These are phyloP conservation scores for Drosophila punjabiensis DNA, from an alignment of 1,140 invertebrate genomes.

Conservation along the genomic window DNA sequence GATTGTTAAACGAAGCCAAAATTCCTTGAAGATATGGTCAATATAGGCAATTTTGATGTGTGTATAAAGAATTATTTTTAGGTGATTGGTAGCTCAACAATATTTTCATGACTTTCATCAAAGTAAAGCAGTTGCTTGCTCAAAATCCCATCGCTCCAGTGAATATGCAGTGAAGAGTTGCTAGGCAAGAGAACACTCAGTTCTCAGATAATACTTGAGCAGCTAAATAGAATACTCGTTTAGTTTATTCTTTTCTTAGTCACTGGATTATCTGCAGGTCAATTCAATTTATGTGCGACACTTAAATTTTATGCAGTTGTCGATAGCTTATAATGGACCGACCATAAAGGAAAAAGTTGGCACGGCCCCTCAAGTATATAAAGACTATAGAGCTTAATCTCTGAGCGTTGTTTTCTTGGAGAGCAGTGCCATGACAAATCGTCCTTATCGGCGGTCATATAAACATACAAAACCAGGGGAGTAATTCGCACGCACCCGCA, in stretches of 20 bases:
- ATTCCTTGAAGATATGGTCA: too few relatives aligned
- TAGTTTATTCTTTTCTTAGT: slow-evolving; percentile 20
- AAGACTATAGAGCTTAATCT: slow-evolving; percentile 69
- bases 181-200: not conserved
- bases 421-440: slow-evolving; percentile 67
- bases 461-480: slow-evolving; percentile 66
- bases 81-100: not conserved
- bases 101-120: not conserved
- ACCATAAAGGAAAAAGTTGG: slow-evolving; percentile 24
- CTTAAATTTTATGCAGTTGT: slow-evolving; percentile 73
- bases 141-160: not conserved
- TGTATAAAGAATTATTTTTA: too few relatives aligned
- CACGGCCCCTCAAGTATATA: slow-evolving; percentile 43
- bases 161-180: not conserved
- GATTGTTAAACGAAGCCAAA: too few relatives aligned
- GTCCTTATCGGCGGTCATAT: slow-evolving; percentile 67
- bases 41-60: too few relatives aligned
- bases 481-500: slow-evolving; percentile 74
- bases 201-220: not conserved
- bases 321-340: slow-evolving; percentile 52
- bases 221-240: slow-evolving; percentile 12
- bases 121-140: too few relatives aligned
- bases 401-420: slow-evolving; percentile 45
- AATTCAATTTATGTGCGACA: slow-evolving; percentile 52
- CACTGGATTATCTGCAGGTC: slow-evolving; percentile 19